Conservation (phyloP, 2,888 invertebrate species). For the Polymixis lichenea region DNA sequence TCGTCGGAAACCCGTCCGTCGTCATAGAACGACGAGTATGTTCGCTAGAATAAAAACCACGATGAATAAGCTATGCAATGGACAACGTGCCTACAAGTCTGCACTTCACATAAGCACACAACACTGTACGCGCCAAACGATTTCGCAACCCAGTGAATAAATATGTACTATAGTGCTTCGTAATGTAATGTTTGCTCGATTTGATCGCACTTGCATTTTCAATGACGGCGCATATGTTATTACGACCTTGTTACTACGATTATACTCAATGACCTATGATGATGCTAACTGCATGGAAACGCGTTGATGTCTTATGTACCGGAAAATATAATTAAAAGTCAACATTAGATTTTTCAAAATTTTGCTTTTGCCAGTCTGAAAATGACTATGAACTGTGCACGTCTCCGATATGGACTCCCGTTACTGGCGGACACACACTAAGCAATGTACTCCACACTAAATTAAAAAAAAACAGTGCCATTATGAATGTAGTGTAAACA, state of each 20-base stretch:
- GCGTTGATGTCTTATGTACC: constrained; percentile 85
- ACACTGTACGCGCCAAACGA: constrained; percentile 66
- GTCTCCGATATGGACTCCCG: constrained; percentile 74
- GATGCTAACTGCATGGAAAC: constrained; percentile 75
- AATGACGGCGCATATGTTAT: constrained; percentile 82
- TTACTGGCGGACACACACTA: constrained; percentile 87
- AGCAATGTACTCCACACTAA: constrained; percentile 84
- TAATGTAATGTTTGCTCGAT: constrained; percentile 60
- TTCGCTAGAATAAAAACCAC: constrained; percentile 85
- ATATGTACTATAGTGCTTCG: constrained; percentile 70
- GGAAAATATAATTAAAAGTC: constrained; percentile 59
- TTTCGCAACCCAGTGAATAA: constrained; percentile 75
- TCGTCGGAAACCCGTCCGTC: constrained; percentile 73
- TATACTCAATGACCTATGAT: constrained; percentile 74
- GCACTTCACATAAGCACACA: constrained; percentile 76
- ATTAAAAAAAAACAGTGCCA: constrained; percentile 81
- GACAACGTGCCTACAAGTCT: constrained; percentile 71
- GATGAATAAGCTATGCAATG: constrained; percentile 79
- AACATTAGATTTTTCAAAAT: constrained; percentile 48
- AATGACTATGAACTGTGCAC: constrained; percentile 73
- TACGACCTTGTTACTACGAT: constrained; percentile 77
- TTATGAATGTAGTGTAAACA: constrained; percentile 76
- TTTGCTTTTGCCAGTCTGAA: constrained; percentile 57
- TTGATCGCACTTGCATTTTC: constrained; percentile 73
- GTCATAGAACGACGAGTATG: constrained; percentile 79